Conservation (phyloP, 2,113 vertebrate species). For the Microcebus griseorufus region DNA sequence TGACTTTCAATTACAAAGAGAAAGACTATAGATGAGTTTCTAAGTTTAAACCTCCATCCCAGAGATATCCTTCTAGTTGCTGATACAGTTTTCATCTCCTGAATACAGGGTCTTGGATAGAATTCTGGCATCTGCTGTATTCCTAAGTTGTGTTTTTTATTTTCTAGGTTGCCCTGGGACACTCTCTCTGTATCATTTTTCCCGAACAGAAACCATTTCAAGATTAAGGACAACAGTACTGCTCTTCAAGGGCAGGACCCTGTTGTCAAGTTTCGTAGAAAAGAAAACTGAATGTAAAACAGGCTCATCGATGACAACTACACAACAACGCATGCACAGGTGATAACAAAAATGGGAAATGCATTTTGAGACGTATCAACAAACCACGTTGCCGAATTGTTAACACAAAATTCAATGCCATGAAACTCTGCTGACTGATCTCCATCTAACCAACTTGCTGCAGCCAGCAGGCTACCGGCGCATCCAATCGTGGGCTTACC, state of each 20-base stretch:
- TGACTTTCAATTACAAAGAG: neutral
- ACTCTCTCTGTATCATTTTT: neutral
- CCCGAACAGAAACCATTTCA: neutral
- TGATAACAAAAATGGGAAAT: neutral
- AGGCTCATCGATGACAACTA: neutral
- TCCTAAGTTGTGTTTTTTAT: neutral
- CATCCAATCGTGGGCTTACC: neutral
- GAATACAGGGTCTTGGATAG: neutral
- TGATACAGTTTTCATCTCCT: neutral
- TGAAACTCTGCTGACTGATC: neutral
- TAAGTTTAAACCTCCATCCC: slow-evolving; percentile 18
- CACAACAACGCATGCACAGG: neutral
- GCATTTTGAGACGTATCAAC: neutral
- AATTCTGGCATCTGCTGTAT: neutral
- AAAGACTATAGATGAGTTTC: neutral
- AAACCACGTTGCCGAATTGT: neutral
- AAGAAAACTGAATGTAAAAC: neutral
- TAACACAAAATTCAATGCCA: neutral
- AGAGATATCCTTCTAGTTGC: neutral
- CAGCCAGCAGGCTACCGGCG: neutral
- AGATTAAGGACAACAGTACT: neutral
- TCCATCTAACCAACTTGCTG: neutral
- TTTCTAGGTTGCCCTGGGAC: neutral
- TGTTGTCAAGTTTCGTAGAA: neutral
- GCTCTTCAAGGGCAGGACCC: neutral